Percentiles rank a stretch among this genome's conserved stretches.
Conservation (phyloP, 2,888 invertebrate genomes). For the Galeopsomyia nigrocyanea region DNA sequence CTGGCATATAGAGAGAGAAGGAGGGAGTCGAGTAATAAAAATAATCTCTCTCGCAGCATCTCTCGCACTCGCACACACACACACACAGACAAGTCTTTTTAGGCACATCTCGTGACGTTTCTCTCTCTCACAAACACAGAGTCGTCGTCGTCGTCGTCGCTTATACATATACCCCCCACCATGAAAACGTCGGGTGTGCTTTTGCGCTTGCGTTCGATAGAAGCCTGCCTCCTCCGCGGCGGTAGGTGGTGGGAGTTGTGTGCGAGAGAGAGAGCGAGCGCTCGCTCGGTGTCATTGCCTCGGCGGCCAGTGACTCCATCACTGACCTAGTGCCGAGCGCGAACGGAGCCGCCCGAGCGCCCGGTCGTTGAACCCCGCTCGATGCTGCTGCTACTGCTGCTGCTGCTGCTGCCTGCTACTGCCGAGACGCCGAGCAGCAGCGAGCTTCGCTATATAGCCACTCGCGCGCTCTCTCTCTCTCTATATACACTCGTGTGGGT, state of each 20-base stretch:
- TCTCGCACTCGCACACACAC: constrained; percentile 4
- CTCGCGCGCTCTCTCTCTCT: too few species aligned
- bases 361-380: constrained; percentile 43
- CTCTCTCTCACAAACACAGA: not conserved
- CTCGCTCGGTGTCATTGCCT: constrained; percentile 68
- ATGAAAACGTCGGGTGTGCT: not conserved
- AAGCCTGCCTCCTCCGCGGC: constrained; percentile 15
- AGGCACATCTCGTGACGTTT: not conserved
- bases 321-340: constrained; percentile 68
- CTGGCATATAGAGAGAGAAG: too few species aligned
- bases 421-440: constrained; percentile 14
- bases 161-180: constrained; percentile 8
- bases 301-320: constrained; percentile 70
- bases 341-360: constrained; percentile 60
- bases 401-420: not conserved
- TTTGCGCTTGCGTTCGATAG: constrained; percentile 8
- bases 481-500: too few species aligned
- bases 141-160: constrained; percentile 16
- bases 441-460: not conserved
- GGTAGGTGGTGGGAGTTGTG: constrained; percentile 26
- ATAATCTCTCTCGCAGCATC: not conserved
- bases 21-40: too few species aligned
- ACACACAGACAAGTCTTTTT: not conserved
- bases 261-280: constrained; percentile 4
- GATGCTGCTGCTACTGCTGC: not conserved